Evolutionary conservation across 1,140 invertebrate species (phyloP).

Genomic region (Uloborus diversus): DNA sequence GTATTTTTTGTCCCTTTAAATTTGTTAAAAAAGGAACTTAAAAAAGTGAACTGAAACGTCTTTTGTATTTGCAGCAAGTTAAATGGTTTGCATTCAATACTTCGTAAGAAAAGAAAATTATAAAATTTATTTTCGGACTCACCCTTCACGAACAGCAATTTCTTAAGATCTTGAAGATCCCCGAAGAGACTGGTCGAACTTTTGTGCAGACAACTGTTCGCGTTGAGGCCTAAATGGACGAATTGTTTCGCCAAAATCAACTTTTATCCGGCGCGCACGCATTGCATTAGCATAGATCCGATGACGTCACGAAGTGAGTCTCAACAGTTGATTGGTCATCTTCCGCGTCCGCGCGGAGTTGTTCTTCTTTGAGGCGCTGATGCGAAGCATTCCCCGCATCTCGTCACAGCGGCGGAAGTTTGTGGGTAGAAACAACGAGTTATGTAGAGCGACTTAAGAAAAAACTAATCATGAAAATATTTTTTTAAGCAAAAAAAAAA

Average conservation of each 20-base stretch:
- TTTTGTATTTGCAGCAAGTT: too few relatives aligned
- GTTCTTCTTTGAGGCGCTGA: too few relatives aligned
- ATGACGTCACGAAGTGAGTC: neutral
- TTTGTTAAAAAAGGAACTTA: too few relatives aligned
- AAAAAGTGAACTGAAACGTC: too few relatives aligned
- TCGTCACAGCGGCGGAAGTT: too few relatives aligned
- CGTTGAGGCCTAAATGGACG: neutral
- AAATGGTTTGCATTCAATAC: too few relatives aligned
- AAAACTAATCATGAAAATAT: too few relatives aligned
- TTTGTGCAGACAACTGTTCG: neutral
- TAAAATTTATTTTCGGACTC: neutral
- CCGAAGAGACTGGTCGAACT: neutral
- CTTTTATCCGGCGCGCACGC: conserved; percentile 28
- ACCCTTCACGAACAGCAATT: neutral
- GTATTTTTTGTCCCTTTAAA: too few relatives aligned
- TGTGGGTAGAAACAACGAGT: too few relatives aligned
- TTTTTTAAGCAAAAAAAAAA: too few relatives aligned
- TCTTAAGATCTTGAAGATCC: neutral
- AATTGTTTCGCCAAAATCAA: conserved; percentile 19
- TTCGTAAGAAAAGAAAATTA: neutral
- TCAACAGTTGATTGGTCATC: neutral
- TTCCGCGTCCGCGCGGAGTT: neutral
- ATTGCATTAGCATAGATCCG: conserved; percentile 17
- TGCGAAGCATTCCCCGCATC: too few relatives aligned
- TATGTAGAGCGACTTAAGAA: too few relatives aligned